Base-by-base conservation (phyloP, 1,140 invertebrate genomes). In the Pseudomyrmex dendroicus region DNA sequence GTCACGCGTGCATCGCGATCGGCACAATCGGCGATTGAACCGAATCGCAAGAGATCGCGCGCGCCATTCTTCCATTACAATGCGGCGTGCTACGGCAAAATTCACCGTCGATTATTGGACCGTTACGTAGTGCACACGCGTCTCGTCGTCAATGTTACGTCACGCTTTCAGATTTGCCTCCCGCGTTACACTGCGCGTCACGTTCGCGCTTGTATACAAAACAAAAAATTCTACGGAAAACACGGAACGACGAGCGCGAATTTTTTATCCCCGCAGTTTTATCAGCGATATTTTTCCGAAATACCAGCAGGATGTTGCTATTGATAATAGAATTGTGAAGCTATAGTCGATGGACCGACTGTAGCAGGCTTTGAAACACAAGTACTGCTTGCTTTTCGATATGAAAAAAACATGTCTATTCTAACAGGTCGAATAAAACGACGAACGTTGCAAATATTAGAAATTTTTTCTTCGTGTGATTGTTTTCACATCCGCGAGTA, bases 91-190 rank as follows among this genome's bases (percentile, higher is more conserved):
- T 67, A 54, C 46, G 20, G 7, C 44, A 35, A 12, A 70, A 61
- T 57, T 80, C 76, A 61, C 22, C n/a, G 44, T 80, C 54, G 76
- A 70, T 72, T 78, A 72, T 80, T 46, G 76, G 8, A 35, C n/a
- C 46, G 22, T 8, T 4, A 22, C 7, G 46, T 50, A n/a, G 17
- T 10, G 35, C 46, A 50, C 46, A 25, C 20, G 12, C 35, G 73
- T 52, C 20, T 17, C 15, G 61, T 76, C 22, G 25, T 35, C n/a
- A 15, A n/a, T 66, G 54, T 35, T 35, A 35, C 35, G 35, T 59
- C 54, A 20, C 7, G 25, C 70, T 15, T 52, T 35, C 9, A 78
- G 76, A 78, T 78, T 78, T 48, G 68, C 20, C 54, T 20, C 17
- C 44, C 54, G 48, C 20, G 54, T 25, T 57, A 57, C 44, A 10